Conservation (phyloP, 2,797 vertebrate genomes). For the Leptoclinus maculatus region DNA sequence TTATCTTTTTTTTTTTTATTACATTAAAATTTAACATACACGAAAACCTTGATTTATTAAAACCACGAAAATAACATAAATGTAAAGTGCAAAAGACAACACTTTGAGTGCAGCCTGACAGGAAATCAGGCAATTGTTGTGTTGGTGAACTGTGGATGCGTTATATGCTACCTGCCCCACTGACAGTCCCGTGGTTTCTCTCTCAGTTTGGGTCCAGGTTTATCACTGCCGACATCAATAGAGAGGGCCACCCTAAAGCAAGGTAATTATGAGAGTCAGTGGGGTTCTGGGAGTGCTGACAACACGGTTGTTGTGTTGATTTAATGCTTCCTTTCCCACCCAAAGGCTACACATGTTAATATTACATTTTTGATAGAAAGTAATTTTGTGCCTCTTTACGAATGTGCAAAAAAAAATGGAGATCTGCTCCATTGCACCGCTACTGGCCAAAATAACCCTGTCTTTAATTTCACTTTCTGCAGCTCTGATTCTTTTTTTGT, state of each 20-base stretch:
- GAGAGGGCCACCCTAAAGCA: conserved; percentile 33
- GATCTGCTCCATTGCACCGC: not conserved
- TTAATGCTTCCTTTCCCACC: conserved; percentile 33
- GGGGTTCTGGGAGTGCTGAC: conserved; percentile 43
- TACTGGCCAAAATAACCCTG: not conserved
- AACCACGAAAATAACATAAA: not conserved
- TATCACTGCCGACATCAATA: conserved; percentile 45
- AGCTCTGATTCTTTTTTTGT: not conserved
- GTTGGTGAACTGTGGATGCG: conserved; percentile 15
- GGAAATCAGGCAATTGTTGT: not conserved
- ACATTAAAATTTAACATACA: not conserved
- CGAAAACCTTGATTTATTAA: not conserved
- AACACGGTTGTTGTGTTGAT: conserved; percentile 26
- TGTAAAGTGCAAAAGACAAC: not conserved
- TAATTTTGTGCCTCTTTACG: conserved; percentile 1
- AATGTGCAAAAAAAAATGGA: not conserved
- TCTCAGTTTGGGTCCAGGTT: conserved; percentile 37
- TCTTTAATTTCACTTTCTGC: not conserved
- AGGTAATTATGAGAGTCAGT: conserved; percentile 57
- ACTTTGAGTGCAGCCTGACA: not conserved
- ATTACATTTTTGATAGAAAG: conserved; percentile 16
- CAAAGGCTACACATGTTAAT: conserved; percentile 12
- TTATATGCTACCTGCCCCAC: conserved; percentile 35
- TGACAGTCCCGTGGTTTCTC: conserved; percentile 33
- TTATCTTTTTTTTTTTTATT: not conserved